A percentile compares a stretch with the other conserved stretches of the same genome.
These are phyloP conservation scores for Vandiemenella viatica DNA, from an alignment of 2,888 invertebrate species.

Conservation along the genomic window DNA sequence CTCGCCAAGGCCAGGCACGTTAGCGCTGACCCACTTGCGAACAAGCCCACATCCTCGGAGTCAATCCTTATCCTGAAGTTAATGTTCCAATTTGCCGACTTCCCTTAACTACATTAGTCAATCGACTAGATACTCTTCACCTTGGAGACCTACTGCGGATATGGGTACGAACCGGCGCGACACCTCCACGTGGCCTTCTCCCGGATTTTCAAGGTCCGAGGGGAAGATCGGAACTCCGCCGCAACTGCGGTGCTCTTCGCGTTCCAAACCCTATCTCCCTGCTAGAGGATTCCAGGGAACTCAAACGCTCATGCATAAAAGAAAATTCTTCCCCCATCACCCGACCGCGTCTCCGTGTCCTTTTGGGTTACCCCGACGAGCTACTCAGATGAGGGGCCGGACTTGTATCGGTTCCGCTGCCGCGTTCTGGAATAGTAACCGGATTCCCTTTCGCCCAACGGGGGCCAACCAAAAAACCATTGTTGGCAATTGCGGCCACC, in stretches of 20 bases:
- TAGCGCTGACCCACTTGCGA: neutral
- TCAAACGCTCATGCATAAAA: too few relatives aligned
- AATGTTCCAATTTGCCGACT: neutral
- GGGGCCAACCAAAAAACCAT: too few relatives aligned
- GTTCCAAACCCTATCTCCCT: slow-evolving; percentile 34
- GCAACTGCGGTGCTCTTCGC: slow-evolving; percentile 33
- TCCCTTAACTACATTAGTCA: slow-evolving; percentile 47
- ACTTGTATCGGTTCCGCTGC: neutral
- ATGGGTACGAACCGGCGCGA: too few relatives aligned
- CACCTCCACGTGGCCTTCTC: too few relatives aligned
- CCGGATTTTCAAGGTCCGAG: too few relatives aligned
- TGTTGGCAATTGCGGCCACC: neutral
- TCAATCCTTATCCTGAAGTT: neutral
- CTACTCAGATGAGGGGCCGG: too few relatives aligned
- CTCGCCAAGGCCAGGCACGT: neutral
- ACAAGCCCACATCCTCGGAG: neutral
- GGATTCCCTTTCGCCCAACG: too few relatives aligned
- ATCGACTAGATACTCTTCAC: slow-evolving; percentile 51
- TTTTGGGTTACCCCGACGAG: slow-evolving; percentile 32
- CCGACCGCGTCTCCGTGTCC: slow-evolving; percentile 41
- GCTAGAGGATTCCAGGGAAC: slow-evolving; percentile 36
- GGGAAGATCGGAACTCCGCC: slow-evolving; percentile 32
- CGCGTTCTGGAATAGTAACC: neutral
- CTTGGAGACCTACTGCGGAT: slow-evolving; percentile 61
- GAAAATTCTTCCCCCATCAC: slow-evolving; percentile 36